phyloP scores from a whole-genome alignment of 2,888 invertebrate genomes.

The Sphinx pinastri region DNA sequence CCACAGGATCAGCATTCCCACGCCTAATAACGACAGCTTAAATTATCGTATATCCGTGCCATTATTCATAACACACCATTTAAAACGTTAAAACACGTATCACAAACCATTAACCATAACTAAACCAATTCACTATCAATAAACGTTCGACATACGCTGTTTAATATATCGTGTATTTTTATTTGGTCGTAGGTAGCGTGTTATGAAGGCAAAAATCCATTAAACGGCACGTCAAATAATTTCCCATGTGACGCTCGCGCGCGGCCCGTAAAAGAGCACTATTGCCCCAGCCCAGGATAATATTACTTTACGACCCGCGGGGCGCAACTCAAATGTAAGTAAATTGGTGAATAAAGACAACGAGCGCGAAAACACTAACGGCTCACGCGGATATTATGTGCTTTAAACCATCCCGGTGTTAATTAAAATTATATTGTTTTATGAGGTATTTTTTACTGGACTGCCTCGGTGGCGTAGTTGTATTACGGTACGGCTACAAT shows the following conservation, averaged over 20 bases:
- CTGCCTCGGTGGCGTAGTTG: too few species aligned
- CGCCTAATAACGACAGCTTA: too few species aligned
- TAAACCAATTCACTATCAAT: conserved; percentile 28
- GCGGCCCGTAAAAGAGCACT: conserved; percentile 83
- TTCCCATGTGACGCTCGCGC: conserved; percentile 83
- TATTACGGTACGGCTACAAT: too few species aligned
- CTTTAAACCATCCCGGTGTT: background rate
- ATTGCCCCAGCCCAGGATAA: conserved; percentile 81
- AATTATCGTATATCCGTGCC: too few species aligned
- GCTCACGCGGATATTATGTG: conserved; percentile 19
- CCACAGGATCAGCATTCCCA: too few species aligned
- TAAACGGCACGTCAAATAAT: conserved; percentile 84
- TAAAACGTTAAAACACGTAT: background rate
- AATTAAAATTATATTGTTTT: conserved; percentile 5
- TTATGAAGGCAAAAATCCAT: conserved; percentile 84
- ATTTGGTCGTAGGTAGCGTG: conserved; percentile 79
- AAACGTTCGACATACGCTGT: conserved; percentile 49
- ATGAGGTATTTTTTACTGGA: background rate
- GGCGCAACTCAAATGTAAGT: conserved; percentile 78
- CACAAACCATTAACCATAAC: background rate
- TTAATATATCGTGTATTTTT: conserved; percentile 65
- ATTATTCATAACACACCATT: background rate
- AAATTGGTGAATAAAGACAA: conserved; percentile 82
- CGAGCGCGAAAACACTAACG: conserved; percentile 47
- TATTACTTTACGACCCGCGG: conserved; percentile 82